Evolutionary conservation across 2,888 invertebrate genomes (phyloP).

Genomic region (Imbricaverruca yamaguchii): DNA sequence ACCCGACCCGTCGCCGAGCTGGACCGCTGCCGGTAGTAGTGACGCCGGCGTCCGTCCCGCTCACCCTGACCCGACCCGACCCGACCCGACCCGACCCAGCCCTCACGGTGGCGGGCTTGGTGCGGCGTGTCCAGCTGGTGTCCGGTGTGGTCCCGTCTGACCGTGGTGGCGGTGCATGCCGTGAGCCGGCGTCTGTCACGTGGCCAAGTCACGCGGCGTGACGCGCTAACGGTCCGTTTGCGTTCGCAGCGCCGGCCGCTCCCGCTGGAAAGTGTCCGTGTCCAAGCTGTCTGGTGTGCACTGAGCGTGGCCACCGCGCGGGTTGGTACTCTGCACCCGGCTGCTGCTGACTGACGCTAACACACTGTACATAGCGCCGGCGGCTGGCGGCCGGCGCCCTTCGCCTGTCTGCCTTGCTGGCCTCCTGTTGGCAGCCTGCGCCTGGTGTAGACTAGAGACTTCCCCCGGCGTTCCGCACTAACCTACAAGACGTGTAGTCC

Average conservation of each 20-base stretch:
- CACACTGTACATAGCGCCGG: neutral
- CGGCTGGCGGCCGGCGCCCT: neutral
- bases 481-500: too few species aligned
- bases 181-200: too few species aligned
- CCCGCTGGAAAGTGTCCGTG: constrained; percentile 16
- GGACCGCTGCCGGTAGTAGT: too few species aligned
- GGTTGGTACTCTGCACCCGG: neutral
- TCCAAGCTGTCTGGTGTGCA: neutral
- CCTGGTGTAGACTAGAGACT: too few species aligned
- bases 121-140: too few species aligned
- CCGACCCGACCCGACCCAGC: neutral
- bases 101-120: too few species aligned
- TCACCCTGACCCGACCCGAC: neutral
- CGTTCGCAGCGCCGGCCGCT: constrained; percentile 8
- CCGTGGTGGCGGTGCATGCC: too few species aligned
- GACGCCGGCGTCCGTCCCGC: too few species aligned
- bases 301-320: neutral
- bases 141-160: too few species aligned
- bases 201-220: neutral
- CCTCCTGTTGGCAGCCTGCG: too few species aligned
- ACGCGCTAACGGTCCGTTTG: neutral
- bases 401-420: neutral
- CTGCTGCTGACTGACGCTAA: neutral
- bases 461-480: too few species aligned
- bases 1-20: neutral